Evolutionary conservation across 2,113 vertebrate genomes (phyloP).

Genomic region (Mus spicilegus): DNA sequence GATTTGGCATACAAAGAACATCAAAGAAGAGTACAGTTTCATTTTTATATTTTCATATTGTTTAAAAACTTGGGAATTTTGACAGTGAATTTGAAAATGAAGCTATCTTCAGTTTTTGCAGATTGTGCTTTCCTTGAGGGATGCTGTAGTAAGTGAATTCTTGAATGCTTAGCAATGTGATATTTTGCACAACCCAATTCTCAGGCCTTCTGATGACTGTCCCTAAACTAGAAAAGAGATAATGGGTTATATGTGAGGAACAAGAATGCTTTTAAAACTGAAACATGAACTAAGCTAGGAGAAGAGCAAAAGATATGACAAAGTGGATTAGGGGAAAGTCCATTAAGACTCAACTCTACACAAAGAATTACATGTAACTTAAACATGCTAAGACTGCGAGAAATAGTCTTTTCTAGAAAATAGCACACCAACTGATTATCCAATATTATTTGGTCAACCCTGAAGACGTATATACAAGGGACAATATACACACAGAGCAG

Average conservation of each 20-base stretch:
- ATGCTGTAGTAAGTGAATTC: constrained; percentile 25
- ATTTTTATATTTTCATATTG: neutral
- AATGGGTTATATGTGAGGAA: neutral
- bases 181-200: constrained; percentile 13
- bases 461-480: neutral
- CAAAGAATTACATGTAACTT: neutral
- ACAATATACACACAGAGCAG: neutral
- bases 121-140: neutral
- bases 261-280: neutral
- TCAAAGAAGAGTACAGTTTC: neutral
- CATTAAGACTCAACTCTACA: neutral
- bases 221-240: constrained; percentile 59
- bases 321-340: neutral
- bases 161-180: constrained; percentile 52
- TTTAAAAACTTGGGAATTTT: neutral
- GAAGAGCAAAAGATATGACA: neutral
- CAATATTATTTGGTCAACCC: neutral
- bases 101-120: neutral
- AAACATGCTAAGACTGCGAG: neutral
- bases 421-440: neutral
- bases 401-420: neutral
- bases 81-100: neutral
- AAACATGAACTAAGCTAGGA: neutral
- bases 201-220: constrained; percentile 1
- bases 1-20: neutral